Conservation (phyloP, 1,140 invertebrate species). For the Drosophila triauraria region DNA sequence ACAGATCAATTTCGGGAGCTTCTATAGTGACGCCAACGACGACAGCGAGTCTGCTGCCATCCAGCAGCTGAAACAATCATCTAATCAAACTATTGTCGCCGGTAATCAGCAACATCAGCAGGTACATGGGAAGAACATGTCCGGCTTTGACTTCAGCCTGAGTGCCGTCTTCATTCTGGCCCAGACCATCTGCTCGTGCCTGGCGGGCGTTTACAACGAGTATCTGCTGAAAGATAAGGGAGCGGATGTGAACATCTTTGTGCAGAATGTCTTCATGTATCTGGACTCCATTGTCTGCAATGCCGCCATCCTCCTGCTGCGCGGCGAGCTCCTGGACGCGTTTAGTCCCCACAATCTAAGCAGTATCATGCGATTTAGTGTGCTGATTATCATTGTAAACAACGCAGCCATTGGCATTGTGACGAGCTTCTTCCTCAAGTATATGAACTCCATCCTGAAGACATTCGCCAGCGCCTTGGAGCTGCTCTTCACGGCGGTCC, state of each 20-base stretch:
- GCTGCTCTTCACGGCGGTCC: conserved; percentile 94
- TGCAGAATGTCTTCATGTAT: conserved; percentile 99
- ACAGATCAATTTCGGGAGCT: conserved; percentile 90
- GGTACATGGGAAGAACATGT: conserved; percentile 85
- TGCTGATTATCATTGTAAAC: conserved; percentile 94
- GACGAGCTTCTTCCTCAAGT: conserved; percentile 96
- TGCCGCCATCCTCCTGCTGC: conserved; percentile 88
- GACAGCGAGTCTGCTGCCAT: conserved; percentile 62
- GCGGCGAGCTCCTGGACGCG: conserved; percentile 88
- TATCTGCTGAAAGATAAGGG: conserved; percentile 95
- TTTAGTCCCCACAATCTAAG: conserved; percentile 87
- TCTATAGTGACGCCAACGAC: conserved; percentile 72
- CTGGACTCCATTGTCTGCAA: conserved; percentile 97
- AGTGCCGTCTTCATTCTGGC: conserved; percentile 91
- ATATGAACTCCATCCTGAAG: conserved; percentile 97
- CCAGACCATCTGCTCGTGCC: conserved; percentile 95
- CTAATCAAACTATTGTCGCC: not conserved
- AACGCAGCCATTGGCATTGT: conserved; percentile 96
- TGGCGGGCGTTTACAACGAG: conserved; percentile 98
- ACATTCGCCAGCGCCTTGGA: conserved; percentile 98
- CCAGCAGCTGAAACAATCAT: conserved; percentile 20
- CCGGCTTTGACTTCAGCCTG: conserved; percentile 87
- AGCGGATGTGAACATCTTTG: conserved; percentile 93
- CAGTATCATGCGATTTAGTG: conserved; percentile 88
- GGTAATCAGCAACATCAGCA: conserved; percentile 7